phyloP scores from a whole-genome alignment of 2,797 vertebrate species.

The Bradypus variegatus region DNA sequence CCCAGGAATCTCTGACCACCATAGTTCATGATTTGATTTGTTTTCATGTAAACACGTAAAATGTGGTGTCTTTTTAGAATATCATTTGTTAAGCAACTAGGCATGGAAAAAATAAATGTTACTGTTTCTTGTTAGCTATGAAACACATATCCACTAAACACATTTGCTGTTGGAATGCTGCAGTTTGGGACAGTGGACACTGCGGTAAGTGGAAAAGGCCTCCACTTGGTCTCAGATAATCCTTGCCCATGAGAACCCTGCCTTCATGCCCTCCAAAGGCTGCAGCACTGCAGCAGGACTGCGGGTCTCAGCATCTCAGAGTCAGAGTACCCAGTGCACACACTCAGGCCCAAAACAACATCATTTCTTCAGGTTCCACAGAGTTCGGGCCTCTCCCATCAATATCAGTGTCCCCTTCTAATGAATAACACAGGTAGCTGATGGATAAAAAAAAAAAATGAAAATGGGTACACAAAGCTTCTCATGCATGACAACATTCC shows the following conservation, averaged over 20 bases:
- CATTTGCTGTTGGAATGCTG: slow-evolving; percentile 54
- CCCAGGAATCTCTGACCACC: slow-evolving; percentile 52
- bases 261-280: slow-evolving; percentile 25
- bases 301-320: neutral
- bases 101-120: slow-evolving; percentile 52
- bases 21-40: slow-evolving; percentile 53
- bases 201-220: slow-evolving; percentile 42
- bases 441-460: neutral
- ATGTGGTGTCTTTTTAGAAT: slow-evolving; percentile 55
- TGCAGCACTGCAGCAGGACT: neutral
- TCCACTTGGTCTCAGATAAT: slow-evolving; percentile 32
- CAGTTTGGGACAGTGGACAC: slow-evolving; percentile 59
- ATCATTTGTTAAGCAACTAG: slow-evolving; percentile 51
- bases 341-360: neutral
- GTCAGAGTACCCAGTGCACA: neutral
- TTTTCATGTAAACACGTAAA: slow-evolving; percentile 58
- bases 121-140: slow-evolving; percentile 60
- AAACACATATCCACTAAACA: slow-evolving; percentile 62
- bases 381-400: neutral
- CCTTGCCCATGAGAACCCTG: slow-evolving; percentile 22
- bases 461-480: neutral
- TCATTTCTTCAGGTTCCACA: neutral
- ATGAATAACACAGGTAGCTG: neutral
- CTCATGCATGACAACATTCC: neutral
- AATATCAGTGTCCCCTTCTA: neutral